Evolutionary conservation across 2,113 vertebrate species (phyloP), one percentile per base, ranked within the genome.

Genomic region (Osmerus mordax): DNA sequence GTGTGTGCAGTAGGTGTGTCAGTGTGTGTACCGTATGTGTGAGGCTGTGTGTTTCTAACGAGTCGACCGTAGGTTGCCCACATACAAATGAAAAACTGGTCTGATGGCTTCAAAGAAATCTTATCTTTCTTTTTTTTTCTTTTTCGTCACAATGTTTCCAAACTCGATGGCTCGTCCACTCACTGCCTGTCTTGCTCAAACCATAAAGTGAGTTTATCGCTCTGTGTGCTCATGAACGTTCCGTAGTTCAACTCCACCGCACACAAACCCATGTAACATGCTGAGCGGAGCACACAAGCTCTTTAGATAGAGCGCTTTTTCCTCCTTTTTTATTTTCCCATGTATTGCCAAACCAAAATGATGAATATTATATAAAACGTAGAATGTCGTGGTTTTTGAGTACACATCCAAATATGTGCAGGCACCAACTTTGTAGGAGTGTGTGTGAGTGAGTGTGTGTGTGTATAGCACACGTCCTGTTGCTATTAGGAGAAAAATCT

Each of bases 281-380:
- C 81, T 91, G 79, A 86, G 83, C 86, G 73, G 70, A 73, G 74
- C 86, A 84, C 78, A 81, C 83, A 71, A 79, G 36, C 69, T 54
- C 82, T 75, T 76, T 72, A 69, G 66, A 67, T 83, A 80, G 55
- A 73, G 2, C 23, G 53, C 55, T 65, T 72, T 63, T 81, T 76
- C 51, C 74, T 60, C 63, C 58, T 76, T 69, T 81, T 81, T 87
- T 84, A 69, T 72, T 83, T 83, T 77, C 68, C 71, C 23, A 29
- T 52, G 67, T 70, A 77, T 81, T 86, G 86, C 87, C 88, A 90
- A 89, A 84, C 80, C 83, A 86, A 89, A 91, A 89, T 87, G 74
- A 85, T 81, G 79, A 90, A 89, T 87, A 84, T 89, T 84, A 85
- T 88, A 87, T 78, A 89, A 90, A 87, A 88, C 76, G 82, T 81